Conservation (phyloP, 2,888 invertebrate species). For the Ganaspis brasiliensis region DNA sequence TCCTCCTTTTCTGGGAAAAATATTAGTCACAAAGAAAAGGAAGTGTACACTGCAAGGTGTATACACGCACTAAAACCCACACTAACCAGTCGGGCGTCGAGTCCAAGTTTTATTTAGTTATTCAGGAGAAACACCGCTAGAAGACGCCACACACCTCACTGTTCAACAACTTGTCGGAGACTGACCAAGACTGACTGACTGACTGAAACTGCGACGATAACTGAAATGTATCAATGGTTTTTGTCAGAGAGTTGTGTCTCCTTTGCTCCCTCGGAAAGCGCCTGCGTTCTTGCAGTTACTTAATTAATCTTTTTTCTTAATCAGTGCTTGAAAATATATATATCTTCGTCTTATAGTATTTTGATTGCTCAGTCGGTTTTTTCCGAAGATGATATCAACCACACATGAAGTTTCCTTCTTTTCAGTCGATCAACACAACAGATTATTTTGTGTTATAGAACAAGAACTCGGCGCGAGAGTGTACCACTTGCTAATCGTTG, state of each 20-base stretch:
- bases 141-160: no score
- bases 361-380: conserved; percentile 12
- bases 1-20: background rate
- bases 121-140: no score
- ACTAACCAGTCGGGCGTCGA: background rate
- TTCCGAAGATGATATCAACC: background rate
- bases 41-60: background rate
- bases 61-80: conserved; percentile 7
- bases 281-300: background rate
- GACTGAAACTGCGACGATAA: no score
- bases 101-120: no score
- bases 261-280: background rate
- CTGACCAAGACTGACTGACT: no score
- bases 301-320: background rate
- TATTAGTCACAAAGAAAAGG: background rate
- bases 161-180: background rate
- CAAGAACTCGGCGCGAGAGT: background rate
- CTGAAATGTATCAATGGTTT: conserved; percentile 60
- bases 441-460: background rate
- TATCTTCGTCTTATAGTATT: conserved; percentile 9
- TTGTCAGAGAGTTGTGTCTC: conserved; percentile 43
- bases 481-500: background rate
- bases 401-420: background rate
- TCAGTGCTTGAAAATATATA: background rate
- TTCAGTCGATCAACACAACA: background rate